A percentile compares a stretch with the other conserved stretches of the same genome.
Conservation (phyloP, 2,113 vertebrate species). For the Silurus asotus region DNA sequence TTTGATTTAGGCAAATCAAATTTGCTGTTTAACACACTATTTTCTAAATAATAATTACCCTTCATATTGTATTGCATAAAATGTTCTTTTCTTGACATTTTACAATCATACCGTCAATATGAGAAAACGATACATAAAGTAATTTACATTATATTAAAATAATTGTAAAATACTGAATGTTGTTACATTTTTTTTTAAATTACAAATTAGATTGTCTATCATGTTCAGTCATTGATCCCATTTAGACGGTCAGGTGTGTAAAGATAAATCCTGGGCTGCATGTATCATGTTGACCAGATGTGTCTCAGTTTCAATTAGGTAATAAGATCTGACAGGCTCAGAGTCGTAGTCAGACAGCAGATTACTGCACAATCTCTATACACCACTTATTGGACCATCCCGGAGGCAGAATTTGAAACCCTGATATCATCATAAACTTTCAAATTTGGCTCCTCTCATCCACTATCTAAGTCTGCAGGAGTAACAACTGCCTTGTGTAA, state of each 20-base stretch:
- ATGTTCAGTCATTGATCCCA: slow-evolving; percentile 5
- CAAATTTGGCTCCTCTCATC: neutral
- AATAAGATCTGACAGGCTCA: slow-evolving; percentile 72
- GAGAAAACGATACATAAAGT: neutral
- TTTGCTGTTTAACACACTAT: too few relatives aligned
- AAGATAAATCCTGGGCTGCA: slow-evolving; percentile 46
- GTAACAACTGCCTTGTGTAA: neutral
- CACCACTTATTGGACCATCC: slow-evolving; percentile 53
- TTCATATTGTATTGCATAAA: too few relatives aligned
- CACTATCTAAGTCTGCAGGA: neutral
- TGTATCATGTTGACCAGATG: slow-evolving; percentile 66
- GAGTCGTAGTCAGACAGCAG: slow-evolving; percentile 45
- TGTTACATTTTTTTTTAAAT: neutral
- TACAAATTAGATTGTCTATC: slow-evolving; percentile 3
- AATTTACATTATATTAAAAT: neutral
- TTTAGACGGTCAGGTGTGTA: slow-evolving; percentile 1
- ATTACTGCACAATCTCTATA: slow-evolving; percentile 47
- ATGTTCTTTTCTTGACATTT: too few relatives aligned
- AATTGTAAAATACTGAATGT: neutral
- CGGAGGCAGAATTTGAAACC: slow-evolving; percentile 50
- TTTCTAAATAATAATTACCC: too few relatives aligned
- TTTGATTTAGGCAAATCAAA: too few relatives aligned
- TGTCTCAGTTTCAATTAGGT: slow-evolving; percentile 76
- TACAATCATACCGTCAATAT: neutral
- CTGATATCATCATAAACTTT: slow-evolving; percentile 53